phyloP scores from a whole-genome alignment of 2,797 vertebrate genomes.

The Semotilus atromaculatus region DNA sequence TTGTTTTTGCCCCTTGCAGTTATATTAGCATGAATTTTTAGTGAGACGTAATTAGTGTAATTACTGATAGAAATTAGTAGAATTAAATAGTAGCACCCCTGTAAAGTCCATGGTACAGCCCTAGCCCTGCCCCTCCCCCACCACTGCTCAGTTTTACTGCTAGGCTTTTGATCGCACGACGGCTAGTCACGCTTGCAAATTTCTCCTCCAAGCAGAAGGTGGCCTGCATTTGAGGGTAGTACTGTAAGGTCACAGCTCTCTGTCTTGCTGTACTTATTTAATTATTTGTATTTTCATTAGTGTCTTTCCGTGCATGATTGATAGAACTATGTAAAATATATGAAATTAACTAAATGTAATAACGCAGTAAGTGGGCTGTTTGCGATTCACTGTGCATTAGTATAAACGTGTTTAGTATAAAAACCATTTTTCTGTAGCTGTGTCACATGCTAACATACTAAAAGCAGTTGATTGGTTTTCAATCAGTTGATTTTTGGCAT shows the following conservation, averaged over 20 bases:
- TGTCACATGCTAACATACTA: background rate
- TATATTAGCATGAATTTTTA: background rate
- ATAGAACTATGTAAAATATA: background rate
- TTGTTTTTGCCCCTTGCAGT: background rate
- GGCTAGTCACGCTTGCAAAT: slow-evolving; percentile 30
- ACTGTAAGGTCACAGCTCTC: slow-evolving; percentile 34
- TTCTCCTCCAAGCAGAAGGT: slow-evolving; percentile 38
- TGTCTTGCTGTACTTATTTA: background rate
- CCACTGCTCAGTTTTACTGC: background rate
- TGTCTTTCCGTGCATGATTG: background rate
- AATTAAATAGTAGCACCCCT: slow-evolving; percentile 7
- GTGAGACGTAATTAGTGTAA: background rate
- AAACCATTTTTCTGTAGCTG: background rate
- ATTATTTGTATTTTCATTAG: background rate
- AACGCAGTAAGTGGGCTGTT: background rate
- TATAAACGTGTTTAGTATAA: background rate
- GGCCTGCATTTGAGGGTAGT: slow-evolving; percentile 36
- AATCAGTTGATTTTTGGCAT: background rate
- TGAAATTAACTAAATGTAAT: background rate
- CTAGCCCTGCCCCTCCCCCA: slow-evolving; percentile 21
- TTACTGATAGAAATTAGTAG: background rate
- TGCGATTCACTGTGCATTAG: background rate
- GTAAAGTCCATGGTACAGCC: slow-evolving; percentile 1
- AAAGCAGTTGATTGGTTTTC: slow-evolving; percentile 12
- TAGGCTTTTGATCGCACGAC: slow-evolving; percentile 14